phyloP scores from a whole-genome alignment of 2,888 invertebrate species.

The Eristalinus sepulchralis region DNA sequence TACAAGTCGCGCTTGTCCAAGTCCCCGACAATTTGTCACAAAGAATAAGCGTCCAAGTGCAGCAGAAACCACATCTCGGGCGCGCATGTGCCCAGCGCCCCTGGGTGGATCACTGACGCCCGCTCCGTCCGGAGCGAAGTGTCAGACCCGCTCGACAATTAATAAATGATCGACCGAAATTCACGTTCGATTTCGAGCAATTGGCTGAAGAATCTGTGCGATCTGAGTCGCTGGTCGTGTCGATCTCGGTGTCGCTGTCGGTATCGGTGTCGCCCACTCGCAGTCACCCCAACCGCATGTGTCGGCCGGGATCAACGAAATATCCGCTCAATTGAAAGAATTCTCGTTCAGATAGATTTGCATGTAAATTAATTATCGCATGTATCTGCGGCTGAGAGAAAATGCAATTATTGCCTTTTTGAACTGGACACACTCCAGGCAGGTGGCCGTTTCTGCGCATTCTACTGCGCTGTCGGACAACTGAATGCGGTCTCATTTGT shows the following conservation, averaged over 20 bases:
- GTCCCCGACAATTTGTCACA: constrained; percentile 23
- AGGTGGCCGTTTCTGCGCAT: constrained; percentile 32
- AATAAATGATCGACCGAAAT: constrained; percentile 15
- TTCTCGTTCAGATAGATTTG: constrained; percentile 25
- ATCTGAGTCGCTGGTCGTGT: not conserved
- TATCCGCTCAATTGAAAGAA: not conserved
- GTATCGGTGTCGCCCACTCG: constrained; percentile 5
- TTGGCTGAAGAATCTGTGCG: constrained; percentile 11
- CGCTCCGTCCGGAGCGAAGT: not conserved
- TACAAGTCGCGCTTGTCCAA: not conserved
- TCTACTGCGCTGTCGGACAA: constrained; percentile 1
- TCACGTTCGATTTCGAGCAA: constrained; percentile 36
- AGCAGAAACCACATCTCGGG: constrained; percentile 20
- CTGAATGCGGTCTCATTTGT: constrained; percentile 38
- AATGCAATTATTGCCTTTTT: not conserved
- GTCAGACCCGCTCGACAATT: constrained; percentile 24
- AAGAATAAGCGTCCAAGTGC: not conserved
- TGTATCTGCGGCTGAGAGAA: not conserved
- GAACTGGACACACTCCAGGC: not conserved
- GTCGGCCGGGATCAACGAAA: constrained; percentile 6
- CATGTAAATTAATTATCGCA: constrained; percentile 38
- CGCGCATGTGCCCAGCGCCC: not conserved
- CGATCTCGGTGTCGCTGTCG: not conserved
- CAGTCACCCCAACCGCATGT: not conserved
- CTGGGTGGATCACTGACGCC: constrained; percentile 22